These are phyloP conservation scores for Bombus fervidus DNA, from an alignment of 1,140 invertebrate genomes.

Conservation along the genomic window DNA sequence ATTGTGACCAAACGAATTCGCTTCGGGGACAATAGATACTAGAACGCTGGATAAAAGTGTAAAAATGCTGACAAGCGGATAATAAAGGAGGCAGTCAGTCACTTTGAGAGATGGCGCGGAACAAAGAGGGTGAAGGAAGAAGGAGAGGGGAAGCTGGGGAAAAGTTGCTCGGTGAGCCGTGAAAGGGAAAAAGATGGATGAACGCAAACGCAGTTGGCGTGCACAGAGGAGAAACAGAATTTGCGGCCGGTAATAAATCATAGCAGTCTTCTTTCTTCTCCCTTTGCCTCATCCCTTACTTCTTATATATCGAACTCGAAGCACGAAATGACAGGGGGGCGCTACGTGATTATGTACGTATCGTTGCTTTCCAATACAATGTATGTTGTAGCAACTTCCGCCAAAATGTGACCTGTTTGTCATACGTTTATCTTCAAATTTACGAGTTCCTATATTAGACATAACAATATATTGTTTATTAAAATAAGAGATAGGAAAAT, in stretches of 20 bases:
- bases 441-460: too few species aligned
- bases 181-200: slow-evolving; percentile 83
- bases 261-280: slow-evolving; percentile 72
- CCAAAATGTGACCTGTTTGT: slow-evolving; percentile 14
- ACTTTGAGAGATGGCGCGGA: slow-evolving; percentile 82
- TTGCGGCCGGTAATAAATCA: slow-evolving; percentile 82
- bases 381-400: slow-evolving; percentile 49
- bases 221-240: slow-evolving; percentile 80
- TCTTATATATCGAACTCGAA: slow-evolving; percentile 58
- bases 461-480: too few species aligned
- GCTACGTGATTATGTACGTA: slow-evolving; percentile 49
- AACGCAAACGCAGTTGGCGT: slow-evolving; percentile 81
- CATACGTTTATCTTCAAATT: not conserved
- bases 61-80: slow-evolving; percentile 83
- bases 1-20: slow-evolving; percentile 67
- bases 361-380: slow-evolving; percentile 50
- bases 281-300: slow-evolving; percentile 45
- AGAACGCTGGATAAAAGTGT: slow-evolving; percentile 80
- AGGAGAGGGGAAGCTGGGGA: not conserved
- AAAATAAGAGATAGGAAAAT: too few species aligned
- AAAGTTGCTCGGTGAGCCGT: slow-evolving; percentile 76
- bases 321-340: slow-evolving; percentile 49
- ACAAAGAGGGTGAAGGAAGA: slow-evolving; percentile 70
- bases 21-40: slow-evolving; percentile 66
- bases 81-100: slow-evolving; percentile 83